phyloP scores from a whole-genome alignment of 2,113 vertebrate species.

The Condylura cristata region DNA sequence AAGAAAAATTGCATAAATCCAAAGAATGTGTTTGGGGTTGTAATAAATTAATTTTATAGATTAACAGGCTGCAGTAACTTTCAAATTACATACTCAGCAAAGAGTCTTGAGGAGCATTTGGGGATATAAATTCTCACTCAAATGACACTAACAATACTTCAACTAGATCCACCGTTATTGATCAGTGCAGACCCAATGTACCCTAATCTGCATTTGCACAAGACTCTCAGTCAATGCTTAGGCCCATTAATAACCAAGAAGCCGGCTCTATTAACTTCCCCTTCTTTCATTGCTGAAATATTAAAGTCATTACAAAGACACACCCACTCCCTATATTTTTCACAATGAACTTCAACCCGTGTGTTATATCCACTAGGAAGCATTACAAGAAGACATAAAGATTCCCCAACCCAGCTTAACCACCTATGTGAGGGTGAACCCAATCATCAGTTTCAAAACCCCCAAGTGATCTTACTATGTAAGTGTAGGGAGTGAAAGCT shows the following conservation, averaged over 20 bases:
- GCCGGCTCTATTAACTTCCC: neutral
- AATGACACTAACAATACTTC: neutral
- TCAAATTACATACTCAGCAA: neutral
- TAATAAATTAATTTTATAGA: neutral
- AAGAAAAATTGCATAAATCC: neutral
- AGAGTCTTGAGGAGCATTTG: neutral
- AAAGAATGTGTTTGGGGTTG: neutral
- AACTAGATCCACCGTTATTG: neutral
- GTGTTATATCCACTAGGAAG: neutral
- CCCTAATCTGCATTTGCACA: neutral
- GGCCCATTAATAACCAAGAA: too few relatives aligned
- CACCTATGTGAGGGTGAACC: neutral
- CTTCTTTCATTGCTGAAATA: neutral
- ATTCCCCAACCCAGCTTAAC: neutral
- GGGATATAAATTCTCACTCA: neutral
- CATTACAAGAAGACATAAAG: neutral
- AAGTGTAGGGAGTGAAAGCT: accelerated
- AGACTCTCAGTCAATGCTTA: neutral
- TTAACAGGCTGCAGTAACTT: neutral
- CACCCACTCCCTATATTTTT: neutral
- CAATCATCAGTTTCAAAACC: neutral
- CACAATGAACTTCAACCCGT: neutral
- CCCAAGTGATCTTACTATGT: neutral
- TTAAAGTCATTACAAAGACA: too few relatives aligned
- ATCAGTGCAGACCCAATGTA: neutral